A percentile compares a stretch with the other conserved stretches of the same genome.
Evolutionary conservation across 2,113 vertebrate genomes (phyloP).

Genomic region (Cyprinus carpio): DNA sequence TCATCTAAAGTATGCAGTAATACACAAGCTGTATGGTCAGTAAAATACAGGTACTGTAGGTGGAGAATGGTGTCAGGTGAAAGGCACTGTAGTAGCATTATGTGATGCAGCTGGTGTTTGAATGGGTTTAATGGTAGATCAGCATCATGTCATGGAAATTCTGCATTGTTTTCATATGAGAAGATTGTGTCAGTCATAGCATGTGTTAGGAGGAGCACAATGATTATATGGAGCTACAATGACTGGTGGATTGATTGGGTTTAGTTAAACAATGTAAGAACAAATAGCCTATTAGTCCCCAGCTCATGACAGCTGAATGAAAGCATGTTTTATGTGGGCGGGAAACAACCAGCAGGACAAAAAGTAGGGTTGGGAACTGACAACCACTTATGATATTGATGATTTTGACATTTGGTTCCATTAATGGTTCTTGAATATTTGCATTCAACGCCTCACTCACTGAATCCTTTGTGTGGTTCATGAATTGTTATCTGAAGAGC

Average conservation of each 20-base stretch:
- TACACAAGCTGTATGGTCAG: neutral
- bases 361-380: neutral
- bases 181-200: neutral
- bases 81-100: neutral
- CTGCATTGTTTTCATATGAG: constrained; percentile 4
- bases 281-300: neutral
- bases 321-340: neutral
- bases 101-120: neutral
- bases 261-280: neutral
- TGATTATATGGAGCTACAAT: neutral
- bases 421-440: neutral
- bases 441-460: neutral
- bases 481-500: neutral
- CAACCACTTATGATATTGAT: neutral
- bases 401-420: neutral
- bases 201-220: neutral
- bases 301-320: neutral
- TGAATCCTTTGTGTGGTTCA: neutral
- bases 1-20: neutral
- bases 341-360: neutral
- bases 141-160: constrained; percentile 7
- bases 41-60: neutral
- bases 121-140: constrained; percentile 1
- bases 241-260: neutral
- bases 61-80: neutral